Evolutionary conservation across 2,797 vertebrate genomes (phyloP).

Genomic region (Poecilia wingei): DNA sequence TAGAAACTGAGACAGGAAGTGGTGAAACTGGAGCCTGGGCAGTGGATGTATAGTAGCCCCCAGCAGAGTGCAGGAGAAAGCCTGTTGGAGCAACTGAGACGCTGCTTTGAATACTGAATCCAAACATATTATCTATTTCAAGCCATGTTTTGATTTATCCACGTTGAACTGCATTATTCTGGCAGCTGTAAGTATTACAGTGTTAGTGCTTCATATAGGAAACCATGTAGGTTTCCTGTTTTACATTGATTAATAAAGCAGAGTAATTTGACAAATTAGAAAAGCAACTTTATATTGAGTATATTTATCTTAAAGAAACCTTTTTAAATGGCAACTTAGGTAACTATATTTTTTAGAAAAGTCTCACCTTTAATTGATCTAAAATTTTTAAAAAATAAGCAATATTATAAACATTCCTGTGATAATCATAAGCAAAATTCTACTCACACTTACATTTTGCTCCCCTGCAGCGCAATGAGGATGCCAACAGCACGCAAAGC

Average conservation of each 20-base stretch:
- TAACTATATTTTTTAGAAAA: background rate
- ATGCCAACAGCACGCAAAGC: background rate
- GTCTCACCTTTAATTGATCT: background rate
- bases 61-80: conserved; percentile 60
- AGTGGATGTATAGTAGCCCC: conserved; percentile 52
- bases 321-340: background rate
- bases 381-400: background rate
- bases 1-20: conserved; percentile 45
- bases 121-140: conserved; percentile 3
- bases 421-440: conserved; percentile 1
- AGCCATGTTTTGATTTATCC: background rate
- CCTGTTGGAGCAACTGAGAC: conserved; percentile 65
- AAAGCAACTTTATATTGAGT: background rate
- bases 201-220: background rate
- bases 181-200: background rate
- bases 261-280: background rate
- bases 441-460: conserved; percentile 53
- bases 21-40: conserved; percentile 65
- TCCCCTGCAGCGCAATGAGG: background rate
- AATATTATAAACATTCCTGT: background rate
- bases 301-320: background rate
- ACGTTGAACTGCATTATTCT: background rate
- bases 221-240: background rate
- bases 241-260: background rate
- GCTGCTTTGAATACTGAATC: conserved; percentile 58